Base-by-base conservation (phyloP, 1,140 invertebrate genomes). In the Dufourea novaeangliae region DNA sequence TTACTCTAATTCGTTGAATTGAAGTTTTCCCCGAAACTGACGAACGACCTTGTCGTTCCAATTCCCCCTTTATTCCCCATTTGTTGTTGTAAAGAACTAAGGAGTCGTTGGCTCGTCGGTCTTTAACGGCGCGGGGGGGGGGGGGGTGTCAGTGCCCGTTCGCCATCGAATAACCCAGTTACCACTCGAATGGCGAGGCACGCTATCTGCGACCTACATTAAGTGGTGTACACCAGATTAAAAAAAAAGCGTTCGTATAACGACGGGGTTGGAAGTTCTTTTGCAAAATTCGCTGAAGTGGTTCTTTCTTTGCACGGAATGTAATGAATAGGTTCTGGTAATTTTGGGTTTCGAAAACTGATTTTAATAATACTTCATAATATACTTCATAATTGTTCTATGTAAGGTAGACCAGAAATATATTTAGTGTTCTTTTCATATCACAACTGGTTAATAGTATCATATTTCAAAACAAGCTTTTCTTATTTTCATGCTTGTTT, bases 111-210 rank as follows among this genome's bases (percentile, higher is more conserved):
- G 41, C 14, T 44, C 41, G 12, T 8, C 8, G 14, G 6, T 57
- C 27, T 17, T 12, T 22, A 25, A 17, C 7, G 4, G 2, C 32
- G n/a, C 17, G 37, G 1, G 39, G n/a, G n/a, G n/a, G n/a, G n/a
- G 6, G 4, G n/a, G 37, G 27, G 27, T 66, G n/a, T 17, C 52
- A 4, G 6, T n/a, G 5, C n/a, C 29, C 44, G 5, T 39, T 4
- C 41, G 27, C 52, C n/a, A 57, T 32, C 63, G 68, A 34, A 44
- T 78, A 78, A 78, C 76, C 76, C 32, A 78, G 69, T 72, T 78
- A 52, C 44, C 63, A 57, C 27, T 57, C 46, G 50, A 66, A 41
- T 59, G 52, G 73, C 22, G 46, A 63, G 61, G 32, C 61, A 34
- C 39, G 27, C 50, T 78, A 76, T 29, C 17, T 50, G 52, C 62